Conservation (phyloP, 2,113 vertebrate species). For the Salvator merianae region DNA sequence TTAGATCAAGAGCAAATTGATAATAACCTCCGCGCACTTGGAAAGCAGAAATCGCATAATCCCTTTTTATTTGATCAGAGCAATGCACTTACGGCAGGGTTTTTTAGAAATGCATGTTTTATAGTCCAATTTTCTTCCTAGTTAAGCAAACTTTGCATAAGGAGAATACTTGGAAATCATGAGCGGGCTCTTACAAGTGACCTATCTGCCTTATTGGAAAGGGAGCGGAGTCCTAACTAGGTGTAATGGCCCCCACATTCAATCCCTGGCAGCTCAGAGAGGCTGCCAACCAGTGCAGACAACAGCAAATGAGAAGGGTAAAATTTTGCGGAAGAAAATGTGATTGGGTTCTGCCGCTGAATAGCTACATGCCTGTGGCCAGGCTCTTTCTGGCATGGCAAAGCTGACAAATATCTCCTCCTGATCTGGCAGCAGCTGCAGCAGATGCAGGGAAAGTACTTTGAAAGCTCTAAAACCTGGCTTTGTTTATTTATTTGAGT, state of each 20-base stretch:
- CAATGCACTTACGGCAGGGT: conserved; percentile 58
- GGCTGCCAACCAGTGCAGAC: not conserved
- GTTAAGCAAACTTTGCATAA: conserved; percentile 38
- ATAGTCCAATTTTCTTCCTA: conserved; percentile 61
- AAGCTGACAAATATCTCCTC: too few species aligned
- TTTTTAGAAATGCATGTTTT: conserved; percentile 69
- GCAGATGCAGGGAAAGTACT: too few species aligned
- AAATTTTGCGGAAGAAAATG: too few species aligned
- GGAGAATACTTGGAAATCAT: not conserved
- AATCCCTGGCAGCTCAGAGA: not conserved
- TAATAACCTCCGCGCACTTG: conserved; percentile 58
- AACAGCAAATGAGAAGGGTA: too few species aligned
- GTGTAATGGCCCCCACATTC: not conserved
- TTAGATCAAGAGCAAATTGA: conserved; percentile 69
- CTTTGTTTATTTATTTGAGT: too few species aligned
- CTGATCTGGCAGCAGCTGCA: too few species aligned
- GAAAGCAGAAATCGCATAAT: conserved; percentile 57
- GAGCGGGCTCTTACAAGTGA: not conserved
- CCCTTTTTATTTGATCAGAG: conserved; percentile 52
- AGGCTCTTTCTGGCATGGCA: too few species aligned
- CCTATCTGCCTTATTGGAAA: not conserved
- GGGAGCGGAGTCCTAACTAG: not conserved
- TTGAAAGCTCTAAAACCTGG: too few species aligned
- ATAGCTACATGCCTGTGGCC: too few species aligned
- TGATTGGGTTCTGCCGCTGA: too few species aligned